These are phyloP conservation scores for Drosophila aff. DNA, from an alignment of 1,140 invertebrate genomes.

Conservation along the genomic window DNA sequence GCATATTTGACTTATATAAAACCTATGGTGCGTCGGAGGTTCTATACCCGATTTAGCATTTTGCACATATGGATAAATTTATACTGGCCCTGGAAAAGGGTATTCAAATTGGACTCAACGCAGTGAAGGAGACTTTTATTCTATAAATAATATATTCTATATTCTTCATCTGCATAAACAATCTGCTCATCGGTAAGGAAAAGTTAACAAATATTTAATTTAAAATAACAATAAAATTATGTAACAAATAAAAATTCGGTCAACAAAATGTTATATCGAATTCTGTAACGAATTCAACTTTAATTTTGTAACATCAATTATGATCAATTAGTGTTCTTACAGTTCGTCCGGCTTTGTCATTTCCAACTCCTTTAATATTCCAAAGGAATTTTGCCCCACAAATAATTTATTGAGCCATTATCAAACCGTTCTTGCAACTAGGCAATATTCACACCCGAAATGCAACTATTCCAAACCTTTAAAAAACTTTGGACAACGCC, in stretches of 20 bases:
- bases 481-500: background rate
- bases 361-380: background rate
- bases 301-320: background rate
- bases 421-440: background rate
- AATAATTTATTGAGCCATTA: constrained; percentile 9
- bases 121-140: background rate
- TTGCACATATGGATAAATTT: constrained; percentile 1
- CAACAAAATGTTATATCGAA: background rate
- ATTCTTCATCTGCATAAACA: background rate
- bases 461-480: background rate
- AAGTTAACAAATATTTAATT: background rate
- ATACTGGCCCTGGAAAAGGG: background rate
- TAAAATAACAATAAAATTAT: background rate
- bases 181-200: too few relatives aligned
- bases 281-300: background rate
- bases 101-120: too few relatives aligned
- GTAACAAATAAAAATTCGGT: background rate
- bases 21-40: background rate
- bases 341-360: background rate
- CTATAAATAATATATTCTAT: too few relatives aligned
- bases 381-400: background rate
- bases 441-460: constrained; percentile 11
- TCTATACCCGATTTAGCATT: constrained; percentile 14
- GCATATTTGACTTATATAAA: background rate
- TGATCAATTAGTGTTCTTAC: background rate